These are phyloP conservation scores for Drosophila melanogaster DNA, from an alignment of 1,140 invertebrate genomes.

Conservation along the genomic window Release_6_plus_ISO1_MT NT_033777.3:22900001-22900500, in stretches of 20 bases:
- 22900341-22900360: slow-evolving; percentile 12
- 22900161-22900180: slow-evolving; percentile 69
- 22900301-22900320: slow-evolving; percentile 29
- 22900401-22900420: slow-evolving; percentile 12
- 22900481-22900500: slow-evolving; percentile 42
- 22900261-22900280: slow-evolving; percentile 59
- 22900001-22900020: slow-evolving; percentile 82
- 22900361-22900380: slow-evolving; percentile 14
- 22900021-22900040: slow-evolving; percentile 44
- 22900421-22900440: slow-evolving; percentile 34
- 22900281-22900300: slow-evolving; percentile 71
- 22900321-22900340: slow-evolving; percentile 48
- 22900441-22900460: slow-evolving; percentile 43
- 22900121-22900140: slow-evolving; percentile 19
- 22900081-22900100: slow-evolving; percentile 59
- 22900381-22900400: slow-evolving; percentile 31
- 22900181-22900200: slow-evolving; percentile 66
- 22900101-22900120: slow-evolving; percentile 71
- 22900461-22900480: slow-evolving; percentile 25
- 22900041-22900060: too few species aligned
- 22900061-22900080: slow-evolving; percentile 7
- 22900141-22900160: slow-evolving; percentile 14
- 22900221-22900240: not conserved
- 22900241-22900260: slow-evolving; percentile 12
- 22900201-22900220: slow-evolving; percentile 32